Evolutionary conservation across 2,888 invertebrate genomes (phyloP).

Genomic region (Conchocele bisecta): DNA sequence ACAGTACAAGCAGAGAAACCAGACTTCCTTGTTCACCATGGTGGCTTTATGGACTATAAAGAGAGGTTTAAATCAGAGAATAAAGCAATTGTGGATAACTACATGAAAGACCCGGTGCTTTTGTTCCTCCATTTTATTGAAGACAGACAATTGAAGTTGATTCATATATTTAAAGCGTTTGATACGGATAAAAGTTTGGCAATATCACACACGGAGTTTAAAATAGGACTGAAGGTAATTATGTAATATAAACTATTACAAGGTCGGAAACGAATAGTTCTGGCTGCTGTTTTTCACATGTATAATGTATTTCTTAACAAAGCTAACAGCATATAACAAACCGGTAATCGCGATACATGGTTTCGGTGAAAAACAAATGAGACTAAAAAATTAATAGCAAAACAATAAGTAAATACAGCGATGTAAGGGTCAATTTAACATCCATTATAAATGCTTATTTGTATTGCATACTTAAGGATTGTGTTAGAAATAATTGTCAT

Average conservation of each 20-base stretch:
- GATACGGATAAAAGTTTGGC: conserved; percentile 70
- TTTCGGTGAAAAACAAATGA: no score
- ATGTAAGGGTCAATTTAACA: no score
- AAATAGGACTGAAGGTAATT: conserved; percentile 61
- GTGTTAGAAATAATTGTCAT: no score
- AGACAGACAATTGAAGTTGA: conserved; percentile 59
- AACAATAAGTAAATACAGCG: no score
- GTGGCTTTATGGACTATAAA: conserved; percentile 58
- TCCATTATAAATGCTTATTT: no score
- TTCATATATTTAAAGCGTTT: conserved; percentile 70
- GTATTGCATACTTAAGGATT: no score
- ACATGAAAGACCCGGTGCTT: conserved; percentile 68
- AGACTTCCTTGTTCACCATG: conserved; percentile 60
- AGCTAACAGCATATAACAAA: no score
- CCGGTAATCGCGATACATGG: no score
- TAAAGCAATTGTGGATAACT: conserved; percentile 39
- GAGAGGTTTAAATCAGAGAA: conserved; percentile 48
- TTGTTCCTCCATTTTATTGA: conserved; percentile 67
- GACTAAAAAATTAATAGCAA: no score
- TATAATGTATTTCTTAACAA: background rate
- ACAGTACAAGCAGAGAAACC: conserved; percentile 54
- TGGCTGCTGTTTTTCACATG: background rate
- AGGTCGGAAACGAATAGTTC: no score
- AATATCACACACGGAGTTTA: conserved; percentile 65
- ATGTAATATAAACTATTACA: no score